Conservation (phyloP, 2,113 vertebrate species). For the Trachemys scripta region DNA sequence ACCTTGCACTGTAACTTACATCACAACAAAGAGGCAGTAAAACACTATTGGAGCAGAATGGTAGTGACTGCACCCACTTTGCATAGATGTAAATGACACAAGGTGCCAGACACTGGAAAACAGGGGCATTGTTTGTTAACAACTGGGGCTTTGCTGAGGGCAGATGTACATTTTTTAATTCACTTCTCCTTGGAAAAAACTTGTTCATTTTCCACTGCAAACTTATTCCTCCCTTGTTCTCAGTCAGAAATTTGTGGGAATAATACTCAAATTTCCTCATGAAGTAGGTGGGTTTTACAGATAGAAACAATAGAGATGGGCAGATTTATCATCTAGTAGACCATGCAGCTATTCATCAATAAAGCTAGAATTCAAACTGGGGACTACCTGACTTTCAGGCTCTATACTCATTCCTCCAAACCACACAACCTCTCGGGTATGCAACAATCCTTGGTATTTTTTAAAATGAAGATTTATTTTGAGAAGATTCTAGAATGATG, state of each 20-base stretch:
- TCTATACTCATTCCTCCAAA: neutral
- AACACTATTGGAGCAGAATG: neutral
- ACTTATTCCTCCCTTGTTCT: neutral
- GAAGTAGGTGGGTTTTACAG: neutral
- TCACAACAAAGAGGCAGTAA: too few species aligned
- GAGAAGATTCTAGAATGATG: neutral
- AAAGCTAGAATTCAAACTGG: neutral
- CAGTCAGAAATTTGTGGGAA: neutral
- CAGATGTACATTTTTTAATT: neutral
- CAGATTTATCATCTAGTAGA: neutral
- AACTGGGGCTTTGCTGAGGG: neutral
- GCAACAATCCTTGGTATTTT: neutral
- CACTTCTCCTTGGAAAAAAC: neutral
- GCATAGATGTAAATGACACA: too few species aligned
- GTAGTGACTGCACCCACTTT: neutral
- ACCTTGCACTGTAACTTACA: neutral
- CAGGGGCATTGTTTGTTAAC: neutral
- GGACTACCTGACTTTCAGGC: neutral
- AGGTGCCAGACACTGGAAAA: too few species aligned
- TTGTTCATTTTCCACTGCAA: neutral
- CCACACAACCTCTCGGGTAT: neutral
- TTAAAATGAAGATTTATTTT: neutral
- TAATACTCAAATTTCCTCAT: neutral
- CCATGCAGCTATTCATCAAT: neutral
- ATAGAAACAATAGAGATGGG: neutral